These are phyloP conservation scores for Hydrocynus forskahlii DNA, from an alignment of 2,797 vertebrate species.

Conservation along the genomic window DNA sequence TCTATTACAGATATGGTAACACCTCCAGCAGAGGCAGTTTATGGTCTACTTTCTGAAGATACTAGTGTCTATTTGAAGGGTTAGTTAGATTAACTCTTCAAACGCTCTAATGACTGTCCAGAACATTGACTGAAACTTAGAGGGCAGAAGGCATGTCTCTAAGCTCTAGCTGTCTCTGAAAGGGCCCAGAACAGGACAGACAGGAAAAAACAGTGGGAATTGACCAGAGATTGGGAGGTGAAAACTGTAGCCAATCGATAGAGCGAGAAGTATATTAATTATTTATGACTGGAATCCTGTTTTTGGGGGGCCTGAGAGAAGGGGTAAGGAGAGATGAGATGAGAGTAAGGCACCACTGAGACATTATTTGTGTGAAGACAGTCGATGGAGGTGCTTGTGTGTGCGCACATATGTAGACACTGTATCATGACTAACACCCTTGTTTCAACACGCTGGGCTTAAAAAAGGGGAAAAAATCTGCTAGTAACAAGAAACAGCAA, in stretches of 20 bases:
- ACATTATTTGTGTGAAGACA: constrained; percentile 29
- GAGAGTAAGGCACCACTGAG: constrained; percentile 22
- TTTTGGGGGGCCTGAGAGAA: constrained; percentile 22
- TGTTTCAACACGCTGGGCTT: neutral
- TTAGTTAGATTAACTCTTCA: neutral
- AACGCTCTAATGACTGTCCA: neutral
- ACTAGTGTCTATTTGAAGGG: neutral
- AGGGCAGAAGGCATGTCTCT: constrained; percentile 1
- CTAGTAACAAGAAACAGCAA: neutral
- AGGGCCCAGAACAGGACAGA: constrained; percentile 35
- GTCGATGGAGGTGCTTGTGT: neutral
- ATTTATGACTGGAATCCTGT: constrained; percentile 55
- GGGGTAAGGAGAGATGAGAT: neutral
- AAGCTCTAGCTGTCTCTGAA: neutral
- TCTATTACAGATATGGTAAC: too few relatives aligned
- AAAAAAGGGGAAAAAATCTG: neutral
- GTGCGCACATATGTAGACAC: neutral
- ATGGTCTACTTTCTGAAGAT: neutral
- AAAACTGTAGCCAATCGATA: constrained; percentile 76
- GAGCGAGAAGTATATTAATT: constrained; percentile 73
- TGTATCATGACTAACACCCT: neutral
- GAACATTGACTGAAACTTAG: constrained; percentile 1
- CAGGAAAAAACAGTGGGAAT: constrained; percentile 26
- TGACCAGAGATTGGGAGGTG: constrained; percentile 55
- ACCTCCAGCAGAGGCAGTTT: neutral